A percentile compares a stretch with the other conserved stretches of the same genome.
Evolutionary conservation across 2,113 vertebrate species (phyloP).

Genomic region (Pelmatolapia mariae): DNA sequence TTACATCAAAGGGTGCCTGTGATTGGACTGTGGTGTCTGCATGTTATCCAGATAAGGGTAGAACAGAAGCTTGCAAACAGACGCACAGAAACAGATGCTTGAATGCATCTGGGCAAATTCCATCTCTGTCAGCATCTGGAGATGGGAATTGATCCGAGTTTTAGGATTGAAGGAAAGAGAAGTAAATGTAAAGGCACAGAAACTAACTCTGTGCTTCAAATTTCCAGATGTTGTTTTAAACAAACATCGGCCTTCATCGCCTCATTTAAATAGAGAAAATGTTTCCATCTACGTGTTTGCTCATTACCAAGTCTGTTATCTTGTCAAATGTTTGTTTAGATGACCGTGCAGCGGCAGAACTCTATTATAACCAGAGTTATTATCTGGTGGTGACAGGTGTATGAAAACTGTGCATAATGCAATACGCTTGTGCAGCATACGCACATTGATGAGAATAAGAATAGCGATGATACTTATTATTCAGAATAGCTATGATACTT

Average conservation of each 20-base stretch:
- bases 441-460: not conserved
- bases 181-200: not conserved
- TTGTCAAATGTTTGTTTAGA: not conserved
- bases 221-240: not conserved
- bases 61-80: not conserved
- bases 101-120: not conserved
- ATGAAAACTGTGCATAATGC: not conserved
- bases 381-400: not conserved
- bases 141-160: not conserved
- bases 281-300: conserved; percentile 10
- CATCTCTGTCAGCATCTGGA: not conserved
- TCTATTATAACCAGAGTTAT: not conserved
- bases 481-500: too few species aligned
- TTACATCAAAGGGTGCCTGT: conserved; percentile 6
- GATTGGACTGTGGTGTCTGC: not conserved
- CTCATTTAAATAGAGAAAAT: not conserved
- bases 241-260: not conserved
- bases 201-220: not conserved
- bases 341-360: not conserved
- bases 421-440: not conserved
- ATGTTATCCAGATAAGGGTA: conserved; percentile 26
- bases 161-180: not conserved
- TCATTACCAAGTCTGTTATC: not conserved
- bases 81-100: not conserved
- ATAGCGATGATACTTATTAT: not conserved